Evolutionary conservation across 2,113 vertebrate species (phyloP).

Genomic region (Aphelocoma coerulescens): DNA sequence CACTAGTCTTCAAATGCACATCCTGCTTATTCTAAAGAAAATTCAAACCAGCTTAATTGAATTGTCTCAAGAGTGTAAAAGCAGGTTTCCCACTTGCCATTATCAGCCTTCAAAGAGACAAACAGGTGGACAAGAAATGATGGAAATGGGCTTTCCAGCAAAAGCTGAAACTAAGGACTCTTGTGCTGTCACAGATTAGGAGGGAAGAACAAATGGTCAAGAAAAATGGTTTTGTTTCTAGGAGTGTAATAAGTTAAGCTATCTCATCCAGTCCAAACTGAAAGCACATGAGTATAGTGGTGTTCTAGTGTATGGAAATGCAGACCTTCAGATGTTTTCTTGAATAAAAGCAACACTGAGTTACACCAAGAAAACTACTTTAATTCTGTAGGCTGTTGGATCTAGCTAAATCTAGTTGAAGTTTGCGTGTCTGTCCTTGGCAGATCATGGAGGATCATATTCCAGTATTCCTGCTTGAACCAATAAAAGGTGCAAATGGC

Average conservation of each 20-base stretch:
- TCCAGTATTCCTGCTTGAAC: not conserved
- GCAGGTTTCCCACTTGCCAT: not conserved
- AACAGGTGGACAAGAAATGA: not conserved
- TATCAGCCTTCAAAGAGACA: not conserved
- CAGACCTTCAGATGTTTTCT: not conserved
- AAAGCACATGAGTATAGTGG: not conserved
- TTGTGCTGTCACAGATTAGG: not conserved
- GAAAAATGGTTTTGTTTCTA: not conserved
- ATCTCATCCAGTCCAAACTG: not conserved
- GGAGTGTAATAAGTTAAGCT: not conserved
- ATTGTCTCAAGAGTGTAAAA: not conserved
- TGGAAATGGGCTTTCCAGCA: not conserved
- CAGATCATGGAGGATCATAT: not conserved
- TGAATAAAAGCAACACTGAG: not conserved
- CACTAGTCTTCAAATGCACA: not conserved
- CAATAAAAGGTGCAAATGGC: not conserved
- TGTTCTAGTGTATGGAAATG: not conserved
- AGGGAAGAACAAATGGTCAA: not conserved
- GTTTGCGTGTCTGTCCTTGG: not conserved
- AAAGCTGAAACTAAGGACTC: not conserved
- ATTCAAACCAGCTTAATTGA: not conserved
- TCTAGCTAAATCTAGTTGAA: not conserved
- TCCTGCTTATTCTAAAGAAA: not conserved
- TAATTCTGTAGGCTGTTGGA: not conserved
- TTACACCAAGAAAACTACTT: not conserved